phyloP scores from a whole-genome alignment of 2,113 vertebrate species.

The Capricornis sumatraensis region DNA sequence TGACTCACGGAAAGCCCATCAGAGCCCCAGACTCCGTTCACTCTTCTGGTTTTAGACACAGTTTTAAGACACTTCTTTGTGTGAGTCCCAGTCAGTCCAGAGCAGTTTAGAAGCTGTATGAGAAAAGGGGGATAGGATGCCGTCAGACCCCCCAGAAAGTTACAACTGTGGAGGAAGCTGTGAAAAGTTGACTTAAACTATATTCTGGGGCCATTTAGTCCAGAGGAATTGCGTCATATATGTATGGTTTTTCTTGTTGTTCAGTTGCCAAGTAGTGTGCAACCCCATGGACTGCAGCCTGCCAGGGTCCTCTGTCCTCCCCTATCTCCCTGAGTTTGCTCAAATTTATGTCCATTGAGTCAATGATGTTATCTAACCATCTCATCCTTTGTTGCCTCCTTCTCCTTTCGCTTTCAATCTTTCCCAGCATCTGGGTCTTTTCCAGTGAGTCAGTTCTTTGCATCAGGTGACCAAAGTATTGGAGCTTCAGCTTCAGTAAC shows the following conservation, averaged over 20 bases:
- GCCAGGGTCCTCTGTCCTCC: not conserved
- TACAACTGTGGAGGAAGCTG: rapidly evolving
- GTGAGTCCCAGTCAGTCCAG: rapidly evolving
- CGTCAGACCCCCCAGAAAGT: not conserved
- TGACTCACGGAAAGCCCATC: rapidly evolving
- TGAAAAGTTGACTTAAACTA: rapidly evolving
- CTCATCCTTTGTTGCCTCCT: not conserved
- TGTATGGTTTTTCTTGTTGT: not conserved
- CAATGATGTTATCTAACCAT: not conserved
- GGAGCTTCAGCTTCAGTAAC: not conserved
- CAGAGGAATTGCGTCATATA: not conserved
- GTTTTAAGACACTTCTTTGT: rapidly evolving
- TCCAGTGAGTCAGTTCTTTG: not conserved
- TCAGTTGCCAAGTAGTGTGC: not conserved
- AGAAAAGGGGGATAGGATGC: not conserved
- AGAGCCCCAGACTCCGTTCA: rapidly evolving
- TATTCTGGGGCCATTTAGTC: not conserved
- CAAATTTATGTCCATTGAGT: not conserved
- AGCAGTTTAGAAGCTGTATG: not conserved
- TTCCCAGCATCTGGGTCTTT: not conserved
- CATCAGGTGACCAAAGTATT: not conserved
- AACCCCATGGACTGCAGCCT: not conserved
- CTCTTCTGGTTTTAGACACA: not conserved
- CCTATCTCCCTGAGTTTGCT: not conserved
- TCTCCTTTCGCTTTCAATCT: not conserved